Evolutionary conservation across 2,888 invertebrate species (phyloP), one percentile per base, ranked within the genome.

Genomic region (Drosophila ezoana): DNA sequence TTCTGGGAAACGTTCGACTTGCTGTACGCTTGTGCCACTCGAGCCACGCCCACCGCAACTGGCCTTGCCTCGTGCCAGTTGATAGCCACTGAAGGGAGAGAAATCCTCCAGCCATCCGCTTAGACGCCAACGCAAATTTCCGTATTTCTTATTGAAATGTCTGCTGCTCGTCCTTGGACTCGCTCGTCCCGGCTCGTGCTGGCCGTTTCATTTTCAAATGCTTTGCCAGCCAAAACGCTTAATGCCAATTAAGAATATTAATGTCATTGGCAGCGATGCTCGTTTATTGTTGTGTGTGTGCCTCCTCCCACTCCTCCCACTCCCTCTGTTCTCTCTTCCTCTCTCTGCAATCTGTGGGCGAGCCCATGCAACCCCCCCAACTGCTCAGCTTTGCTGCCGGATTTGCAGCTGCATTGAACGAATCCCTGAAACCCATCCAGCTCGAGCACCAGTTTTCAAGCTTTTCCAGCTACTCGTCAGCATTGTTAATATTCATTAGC

Each of bases 191-290:
- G 18, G 28, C 28, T 37, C 37, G 43, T 53, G 44, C 43, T 23
- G 14, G 48, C 14, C 23, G 58, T 67, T 68, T 62, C 51, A 59
- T 68, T 81, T 67, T 62, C 77, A 62, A 80, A 57, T 64, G 60
- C 20, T 53, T 41, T 38, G 32, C 16, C 61, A 58, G 71, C 52
- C 69, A 58, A 67, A 72, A 66, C 72, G 79, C 76, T 81, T 82
- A 87, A 76, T 88, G 78, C 80, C 88, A 86, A 85, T 82, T 85
- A 85, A 72, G 74, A 77, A 82, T 88, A 88, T 84, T 84, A 85
- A 88, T 82, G 86, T 88, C 73, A 65, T 72, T 75, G 72, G 86
- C 70, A 76, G 72, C 40, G 64, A 43, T 16, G 72, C 63, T 71
- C 79, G 71, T 65, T 78, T 74, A 71, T 68, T 80, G 48, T 61